Evolutionary conservation across 1,140 invertebrate genomes (phyloP), one percentile per base, ranked within the genome.

Genomic region (Drosophila yakuba): DNA sequence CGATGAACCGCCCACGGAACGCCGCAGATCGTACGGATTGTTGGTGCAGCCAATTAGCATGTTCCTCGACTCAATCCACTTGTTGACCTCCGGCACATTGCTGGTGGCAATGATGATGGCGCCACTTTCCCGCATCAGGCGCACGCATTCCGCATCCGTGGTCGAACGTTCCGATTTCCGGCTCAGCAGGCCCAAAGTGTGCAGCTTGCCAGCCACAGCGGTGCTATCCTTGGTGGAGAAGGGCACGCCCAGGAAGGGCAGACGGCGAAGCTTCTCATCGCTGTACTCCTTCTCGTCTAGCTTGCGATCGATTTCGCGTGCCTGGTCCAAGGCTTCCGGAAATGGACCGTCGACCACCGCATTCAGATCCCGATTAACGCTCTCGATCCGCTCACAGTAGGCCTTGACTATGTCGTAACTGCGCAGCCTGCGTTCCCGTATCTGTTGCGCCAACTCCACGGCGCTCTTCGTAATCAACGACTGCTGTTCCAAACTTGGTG

Each of bases 51-150:
- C 98, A 90, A 97, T 97, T 43, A 98, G 93, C 93, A 97, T 97
- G 93, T 99, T 99, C 57, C 95, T 94, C 0, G 96, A 96, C 92
- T 99, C 98, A 83, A 63, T 93, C 94, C 94, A 94, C 76, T 94
- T 94, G 77, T 94, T 94, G 1, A 99, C 93, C 93, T 99, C 98
- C 1, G 98, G 98, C 39, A 98, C 95, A 93, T 99, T 99, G 14
- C 97, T 98, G 55, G 98, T 96, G n/a, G 95, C 97, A 4, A 99
- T 93, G 2, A 97, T 94, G 80, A 99, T 98, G 44, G 95, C 97
- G 32, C 98, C 98, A 45, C 97, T 96, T 43, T 94, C 93, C 84
- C 96, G 95, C 85, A 99, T 91, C 20, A 95, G 91, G 8, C 93
- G 91, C 8, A 99, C 95, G 64, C 95, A 95, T 56, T 96, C 95